Conservation (phyloP, 2,797 vertebrate genomes). For the Sciaenops ocellatus region DNA sequence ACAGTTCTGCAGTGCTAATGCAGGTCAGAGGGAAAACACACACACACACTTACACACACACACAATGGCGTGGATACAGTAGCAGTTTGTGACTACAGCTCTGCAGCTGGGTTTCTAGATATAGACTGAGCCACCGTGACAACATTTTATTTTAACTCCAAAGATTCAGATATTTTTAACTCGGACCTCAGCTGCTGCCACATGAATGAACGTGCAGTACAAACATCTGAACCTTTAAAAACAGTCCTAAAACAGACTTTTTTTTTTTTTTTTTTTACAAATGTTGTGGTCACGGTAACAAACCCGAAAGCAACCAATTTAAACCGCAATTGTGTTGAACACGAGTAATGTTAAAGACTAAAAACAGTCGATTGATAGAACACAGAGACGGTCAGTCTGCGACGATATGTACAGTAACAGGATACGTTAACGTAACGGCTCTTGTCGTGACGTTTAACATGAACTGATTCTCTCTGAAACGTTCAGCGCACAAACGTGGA, state of each 20-base stretch:
- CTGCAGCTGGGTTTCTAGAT: neutral
- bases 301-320: neutral
- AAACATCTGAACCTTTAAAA: neutral
- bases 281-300: neutral
- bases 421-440: neutral
- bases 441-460: neutral
- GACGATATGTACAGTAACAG: too few relatives aligned
- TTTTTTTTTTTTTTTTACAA: too few relatives aligned
- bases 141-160: neutral
- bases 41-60: neutral
- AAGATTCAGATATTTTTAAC: neutral
- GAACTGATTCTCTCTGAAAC: neutral
- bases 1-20: neutral
- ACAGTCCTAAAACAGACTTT: neutral
- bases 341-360: neutral
- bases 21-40: neutral
- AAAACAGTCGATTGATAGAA: neutral
- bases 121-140: slow-evolving; percentile 2
- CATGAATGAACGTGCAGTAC: neutral
- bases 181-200: neutral
- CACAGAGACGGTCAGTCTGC: neutral
- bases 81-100: neutral
- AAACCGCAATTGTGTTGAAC: neutral
- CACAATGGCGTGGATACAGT: neutral
- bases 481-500: neutral